These are phyloP conservation scores for Ptycholaimellus sp. DNA, from an alignment of 2,888 invertebrate species.

Conservation along the genomic window DNA sequence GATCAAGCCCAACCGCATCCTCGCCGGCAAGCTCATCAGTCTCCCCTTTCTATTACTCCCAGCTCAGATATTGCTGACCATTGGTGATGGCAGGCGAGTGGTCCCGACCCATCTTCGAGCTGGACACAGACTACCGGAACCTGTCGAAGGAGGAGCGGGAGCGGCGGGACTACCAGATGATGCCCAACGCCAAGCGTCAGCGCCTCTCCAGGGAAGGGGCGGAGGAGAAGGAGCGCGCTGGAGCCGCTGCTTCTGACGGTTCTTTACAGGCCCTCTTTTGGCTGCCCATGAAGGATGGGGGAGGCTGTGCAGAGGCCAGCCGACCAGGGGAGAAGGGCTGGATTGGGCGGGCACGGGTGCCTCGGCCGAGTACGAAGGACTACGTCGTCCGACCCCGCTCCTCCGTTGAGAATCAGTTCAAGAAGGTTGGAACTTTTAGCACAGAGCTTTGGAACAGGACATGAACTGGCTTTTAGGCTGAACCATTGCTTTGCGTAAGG, in stretches of 20 bases:
- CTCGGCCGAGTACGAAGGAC: constrained; percentile 76
- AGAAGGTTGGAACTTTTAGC: too few relatives aligned
- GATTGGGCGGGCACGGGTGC: constrained; percentile 62
- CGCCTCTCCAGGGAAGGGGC: too few relatives aligned
- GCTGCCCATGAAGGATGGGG: too few relatives aligned
- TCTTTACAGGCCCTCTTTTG: too few relatives aligned
- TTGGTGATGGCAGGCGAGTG: constrained; percentile 43
- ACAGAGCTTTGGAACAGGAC: too few relatives aligned
- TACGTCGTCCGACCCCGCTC: constrained; percentile 64
- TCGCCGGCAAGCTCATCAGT: constrained; percentile 71
- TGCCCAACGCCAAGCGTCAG: constrained; percentile 37
- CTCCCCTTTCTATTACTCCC: neutral
- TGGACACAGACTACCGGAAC: constrained; percentile 64
- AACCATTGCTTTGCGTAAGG: too few relatives aligned
- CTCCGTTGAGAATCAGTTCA: constrained; percentile 15
- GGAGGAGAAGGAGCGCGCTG: too few relatives aligned
- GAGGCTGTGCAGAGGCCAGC: constrained; percentile 39
- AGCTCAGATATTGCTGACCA: neutral
- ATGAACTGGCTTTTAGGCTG: too few relatives aligned
- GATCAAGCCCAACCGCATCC: constrained; percentile 65
- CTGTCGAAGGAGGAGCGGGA: constrained; percentile 75
- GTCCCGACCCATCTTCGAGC: constrained; percentile 82
- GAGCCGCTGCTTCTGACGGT: too few relatives aligned
- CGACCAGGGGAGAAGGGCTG: constrained; percentile 85
- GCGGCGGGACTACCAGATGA: constrained; percentile 67